Conservation (phyloP, 2,797 vertebrate genomes). For the Acanthopagrus latus region DNA sequence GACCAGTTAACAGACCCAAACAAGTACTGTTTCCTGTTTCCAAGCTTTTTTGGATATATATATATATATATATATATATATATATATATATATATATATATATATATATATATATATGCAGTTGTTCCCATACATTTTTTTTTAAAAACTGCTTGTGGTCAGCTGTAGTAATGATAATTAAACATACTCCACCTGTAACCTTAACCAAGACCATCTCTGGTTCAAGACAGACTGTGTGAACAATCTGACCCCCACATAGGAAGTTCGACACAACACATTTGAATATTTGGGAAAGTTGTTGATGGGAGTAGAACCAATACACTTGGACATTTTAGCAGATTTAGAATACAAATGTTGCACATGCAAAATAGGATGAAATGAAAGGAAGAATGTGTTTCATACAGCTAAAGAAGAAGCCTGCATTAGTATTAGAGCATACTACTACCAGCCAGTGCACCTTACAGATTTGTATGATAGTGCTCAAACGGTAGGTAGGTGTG, state of each 20-base stretch:
- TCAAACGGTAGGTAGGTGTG: conserved; percentile 25
- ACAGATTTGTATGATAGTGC: conserved; percentile 5
- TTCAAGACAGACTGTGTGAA: neutral
- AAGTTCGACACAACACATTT: neutral
- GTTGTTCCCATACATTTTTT: neutral
- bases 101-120: too few species aligned
- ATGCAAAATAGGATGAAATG: neutral
- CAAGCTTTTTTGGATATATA: too few species aligned
- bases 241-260: neutral
- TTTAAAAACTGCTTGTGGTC: neutral
- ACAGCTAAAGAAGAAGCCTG: neutral
- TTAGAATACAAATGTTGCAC: neutral
- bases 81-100: too few species aligned
- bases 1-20: too few species aligned
- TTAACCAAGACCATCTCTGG: neutral
- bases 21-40: too few species aligned
- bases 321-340: neutral
- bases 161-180: neutral
- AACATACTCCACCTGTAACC: neutral
- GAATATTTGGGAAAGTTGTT: neutral
- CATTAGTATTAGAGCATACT: neutral
- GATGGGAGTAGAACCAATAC: too few species aligned
- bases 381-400: neutral
- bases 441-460: neutral
- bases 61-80: too few species aligned